Evolutionary conservation across 2,888 invertebrate genomes (phyloP), one percentile per base, ranked within the genome.

Genomic region (Drosophila leonis): DNA sequence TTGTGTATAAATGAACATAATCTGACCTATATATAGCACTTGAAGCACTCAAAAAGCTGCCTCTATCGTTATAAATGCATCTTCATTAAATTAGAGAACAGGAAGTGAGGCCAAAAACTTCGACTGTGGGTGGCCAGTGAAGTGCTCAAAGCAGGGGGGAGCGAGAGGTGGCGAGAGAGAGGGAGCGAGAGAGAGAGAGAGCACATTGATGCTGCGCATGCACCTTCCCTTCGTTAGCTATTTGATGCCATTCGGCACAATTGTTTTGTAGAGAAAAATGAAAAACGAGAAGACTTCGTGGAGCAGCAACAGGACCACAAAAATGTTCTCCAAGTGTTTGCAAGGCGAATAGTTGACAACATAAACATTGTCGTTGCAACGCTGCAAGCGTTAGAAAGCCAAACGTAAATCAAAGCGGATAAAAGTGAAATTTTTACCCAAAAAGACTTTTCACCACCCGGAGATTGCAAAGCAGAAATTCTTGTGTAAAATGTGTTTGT

Each of bases 401-500:
- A 33, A 57, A 8, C 33, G 37, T 24, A 39, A 33, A 24, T 4
- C 20, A 10, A 7, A 33, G 57, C 35, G 37, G n/a, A 35, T n/a
- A 56, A 65, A 44, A 31, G 24, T 27, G 4, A 31, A 49, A 24
- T 35, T 29, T 7, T 18, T 12, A 2, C n/a, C 6, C n/a, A n/a
- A n/a, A 12, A 18, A 18, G 12, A 49, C 10, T 18, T 18, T 18
- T 31, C 6, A 2, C n/a, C 10, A 29, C 1, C 6, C 8, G 31
- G 31, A 20, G 20, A 13, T n/a, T 18, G n/a, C 42, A 2, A 10
- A 15, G 37, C 10, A 13, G 46, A 24, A 4, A 24, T 35, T 13
- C 20, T 24, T 31, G 24, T 27, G 24, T 15, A 15, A 60, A 67
- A 91, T 92, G 91, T 92, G 92, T 65, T 71, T 91, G 63, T 92